These are phyloP conservation scores for Heterotis niloticus DNA, from an alignment of 2,113 vertebrate species.

Conservation along the genomic window DNA sequence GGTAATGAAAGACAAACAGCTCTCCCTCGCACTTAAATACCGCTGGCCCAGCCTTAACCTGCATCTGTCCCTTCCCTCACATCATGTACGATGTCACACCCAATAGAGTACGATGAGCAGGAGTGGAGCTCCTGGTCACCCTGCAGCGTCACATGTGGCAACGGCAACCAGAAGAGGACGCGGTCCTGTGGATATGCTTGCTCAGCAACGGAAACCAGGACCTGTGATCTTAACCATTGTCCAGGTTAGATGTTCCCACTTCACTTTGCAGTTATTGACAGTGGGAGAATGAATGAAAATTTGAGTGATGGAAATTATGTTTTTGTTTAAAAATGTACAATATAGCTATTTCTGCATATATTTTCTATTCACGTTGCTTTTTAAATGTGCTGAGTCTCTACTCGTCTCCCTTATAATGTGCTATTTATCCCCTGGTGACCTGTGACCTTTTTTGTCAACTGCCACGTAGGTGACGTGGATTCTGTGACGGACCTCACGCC, in stretches of 20 bases:
- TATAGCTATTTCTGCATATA: no score
- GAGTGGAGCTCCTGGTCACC: slow-evolving; percentile 81
- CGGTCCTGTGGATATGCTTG: slow-evolving; percentile 76
- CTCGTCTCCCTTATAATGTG: no score
- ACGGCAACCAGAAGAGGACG: slow-evolving; percentile 73
- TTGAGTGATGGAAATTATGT: no score
- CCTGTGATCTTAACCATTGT: slow-evolving; percentile 65
- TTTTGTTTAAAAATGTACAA: no score
- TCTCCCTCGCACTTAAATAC: slow-evolving; percentile 25
- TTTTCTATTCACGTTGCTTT: no score
- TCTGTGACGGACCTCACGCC: slow-evolving; percentile 48
- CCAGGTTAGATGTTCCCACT: slow-evolving; percentile 56
- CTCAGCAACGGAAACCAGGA: slow-evolving; percentile 68
- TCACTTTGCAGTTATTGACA: not conserved
- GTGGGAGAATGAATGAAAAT: no score
- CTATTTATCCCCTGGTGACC: not conserved
- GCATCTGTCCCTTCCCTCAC: slow-evolving; percentile 3
- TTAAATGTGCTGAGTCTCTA: no score
- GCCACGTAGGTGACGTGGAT: slow-evolving; percentile 44
- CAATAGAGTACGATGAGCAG: slow-evolving; percentile 72
- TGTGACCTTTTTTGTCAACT: not conserved
- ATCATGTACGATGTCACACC: slow-evolving; percentile 24
- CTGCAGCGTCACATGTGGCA: slow-evolving; percentile 73
- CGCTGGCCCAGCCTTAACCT: not conserved
- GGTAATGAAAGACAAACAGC: slow-evolving; percentile 39